These are phyloP conservation scores for Timema cristinae DNA, from an alignment of 2,888 invertebrate species.

Conservation along the genomic window DNA sequence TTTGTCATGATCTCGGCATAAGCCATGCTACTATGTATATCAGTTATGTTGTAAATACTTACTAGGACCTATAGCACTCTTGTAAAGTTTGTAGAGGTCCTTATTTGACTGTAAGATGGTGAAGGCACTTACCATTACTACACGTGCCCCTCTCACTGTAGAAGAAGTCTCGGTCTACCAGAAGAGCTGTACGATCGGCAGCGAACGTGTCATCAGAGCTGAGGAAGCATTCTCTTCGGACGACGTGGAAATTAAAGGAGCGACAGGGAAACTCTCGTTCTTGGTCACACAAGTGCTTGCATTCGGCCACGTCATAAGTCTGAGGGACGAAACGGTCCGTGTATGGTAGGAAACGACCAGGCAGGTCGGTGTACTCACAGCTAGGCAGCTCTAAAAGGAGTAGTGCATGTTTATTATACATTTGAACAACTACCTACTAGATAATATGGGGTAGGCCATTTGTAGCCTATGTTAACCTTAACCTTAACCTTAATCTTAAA, in stretches of 20 bases:
- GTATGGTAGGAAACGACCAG: constrained; percentile 44
- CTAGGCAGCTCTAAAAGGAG: constrained; percentile 42
- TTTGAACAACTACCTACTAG: too few relatives aligned
- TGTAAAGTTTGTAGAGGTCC: too few relatives aligned
- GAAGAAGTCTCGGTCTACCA: constrained; percentile 43
- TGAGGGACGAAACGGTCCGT: constrained; percentile 43
- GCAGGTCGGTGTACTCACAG: constrained; percentile 45
- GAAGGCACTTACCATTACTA: constrained; percentile 42
- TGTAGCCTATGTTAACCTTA: too few relatives aligned
- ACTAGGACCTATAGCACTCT: too few relatives aligned
- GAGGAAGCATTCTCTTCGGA: constrained; percentile 43
- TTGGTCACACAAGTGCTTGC: constrained; percentile 44
- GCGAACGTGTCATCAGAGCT: constrained; percentile 45
- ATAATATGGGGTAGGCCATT: too few relatives aligned
- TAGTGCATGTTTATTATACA: too few relatives aligned
- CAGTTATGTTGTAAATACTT: too few relatives aligned
- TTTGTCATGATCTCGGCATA: too few relatives aligned
- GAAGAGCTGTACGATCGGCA: constrained; percentile 39
- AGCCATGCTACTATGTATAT: too few relatives aligned
- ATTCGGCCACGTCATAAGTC: constrained; percentile 42
- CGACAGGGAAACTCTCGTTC: constrained; percentile 46
- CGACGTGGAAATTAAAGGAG: constrained; percentile 40
- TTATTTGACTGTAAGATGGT: too few relatives aligned
- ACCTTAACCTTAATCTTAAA: too few relatives aligned
- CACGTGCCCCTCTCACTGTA: constrained; percentile 46